phyloP scores from a whole-genome alignment of 2,113 vertebrate genomes.

The Sylvia atricapilla region DNA sequence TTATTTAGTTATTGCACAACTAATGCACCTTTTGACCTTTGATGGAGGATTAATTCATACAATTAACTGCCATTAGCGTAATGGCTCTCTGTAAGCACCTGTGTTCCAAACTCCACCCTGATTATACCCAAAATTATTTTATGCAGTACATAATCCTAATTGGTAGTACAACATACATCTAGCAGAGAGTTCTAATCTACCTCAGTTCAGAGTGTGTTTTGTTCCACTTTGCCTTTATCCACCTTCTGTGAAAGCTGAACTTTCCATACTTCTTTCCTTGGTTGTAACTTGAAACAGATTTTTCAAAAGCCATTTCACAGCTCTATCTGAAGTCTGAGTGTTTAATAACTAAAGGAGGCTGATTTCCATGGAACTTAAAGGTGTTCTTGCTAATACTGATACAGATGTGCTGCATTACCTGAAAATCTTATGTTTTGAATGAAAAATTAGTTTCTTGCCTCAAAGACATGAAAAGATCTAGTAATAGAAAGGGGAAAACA shows the following conservation, averaged over 20 bases:
- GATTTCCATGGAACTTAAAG: not conserved
- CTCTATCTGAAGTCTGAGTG: not conserved
- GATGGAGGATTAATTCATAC: not conserved
- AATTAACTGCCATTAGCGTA: not conserved
- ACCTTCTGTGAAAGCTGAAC: not conserved
- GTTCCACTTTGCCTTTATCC: not conserved
- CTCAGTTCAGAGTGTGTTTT: not conserved
- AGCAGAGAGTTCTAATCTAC: not conserved
- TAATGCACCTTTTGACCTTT: not conserved
- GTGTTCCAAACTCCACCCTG: not conserved
- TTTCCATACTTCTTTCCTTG: not conserved
- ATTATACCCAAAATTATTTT: slow-evolving; percentile 12
- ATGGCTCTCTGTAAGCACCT: not conserved
- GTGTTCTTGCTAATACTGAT: not conserved
- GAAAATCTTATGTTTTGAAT: not conserved
- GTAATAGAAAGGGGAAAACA: not conserved
- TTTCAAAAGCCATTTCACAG: not conserved
- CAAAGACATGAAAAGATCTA: not conserved
- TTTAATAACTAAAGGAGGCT: not conserved
- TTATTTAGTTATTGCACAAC: not conserved
- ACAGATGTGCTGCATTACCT: not conserved
- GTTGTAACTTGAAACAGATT: not conserved
- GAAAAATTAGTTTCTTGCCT: not conserved
- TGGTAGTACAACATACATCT: not conserved
- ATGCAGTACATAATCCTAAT: not conserved